Percentiles rank a stretch among this genome's conserved stretches.
phyloP scores from a whole-genome alignment of 2,113 vertebrate species.

The Microtus ochrogaster region DNA sequence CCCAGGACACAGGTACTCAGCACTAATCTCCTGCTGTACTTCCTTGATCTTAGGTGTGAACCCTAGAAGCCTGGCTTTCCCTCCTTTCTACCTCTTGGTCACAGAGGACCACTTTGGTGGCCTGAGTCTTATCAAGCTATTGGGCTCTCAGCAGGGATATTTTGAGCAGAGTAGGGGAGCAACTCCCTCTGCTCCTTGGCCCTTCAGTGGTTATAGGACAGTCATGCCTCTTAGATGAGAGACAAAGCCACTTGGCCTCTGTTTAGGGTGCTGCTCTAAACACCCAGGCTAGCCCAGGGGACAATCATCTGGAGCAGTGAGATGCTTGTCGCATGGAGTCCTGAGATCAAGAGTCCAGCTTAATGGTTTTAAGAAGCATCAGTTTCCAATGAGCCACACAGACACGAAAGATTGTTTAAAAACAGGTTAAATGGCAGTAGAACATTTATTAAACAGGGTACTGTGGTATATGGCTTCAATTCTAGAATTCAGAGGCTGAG shows the following conservation, averaged over 20 bases:
- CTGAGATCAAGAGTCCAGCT: not conserved
- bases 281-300: not conserved
- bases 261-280: not conserved
- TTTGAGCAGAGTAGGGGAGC: not conserved
- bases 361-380: not conserved
- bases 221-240: not conserved
- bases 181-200: not conserved
- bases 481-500: not conserved
- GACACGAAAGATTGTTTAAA: slow-evolving; percentile 42
- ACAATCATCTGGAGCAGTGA: not conserved
- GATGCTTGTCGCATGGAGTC: not conserved
- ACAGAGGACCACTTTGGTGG: not conserved
- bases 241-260: not conserved
- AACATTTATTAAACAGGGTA: not conserved
- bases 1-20: not conserved
- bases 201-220: not conserved
- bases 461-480: not conserved
- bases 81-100: not conserved
- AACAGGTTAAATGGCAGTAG: not conserved
- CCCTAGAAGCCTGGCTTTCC: not conserved
- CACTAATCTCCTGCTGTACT: not conserved
- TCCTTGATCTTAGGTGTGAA: not conserved
- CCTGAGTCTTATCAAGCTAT: not conserved
- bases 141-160: not conserved
- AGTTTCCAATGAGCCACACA: not conserved